Evolutionary conservation across 2,888 invertebrate species (phyloP).

Genomic region (Patella caerulea): DNA sequence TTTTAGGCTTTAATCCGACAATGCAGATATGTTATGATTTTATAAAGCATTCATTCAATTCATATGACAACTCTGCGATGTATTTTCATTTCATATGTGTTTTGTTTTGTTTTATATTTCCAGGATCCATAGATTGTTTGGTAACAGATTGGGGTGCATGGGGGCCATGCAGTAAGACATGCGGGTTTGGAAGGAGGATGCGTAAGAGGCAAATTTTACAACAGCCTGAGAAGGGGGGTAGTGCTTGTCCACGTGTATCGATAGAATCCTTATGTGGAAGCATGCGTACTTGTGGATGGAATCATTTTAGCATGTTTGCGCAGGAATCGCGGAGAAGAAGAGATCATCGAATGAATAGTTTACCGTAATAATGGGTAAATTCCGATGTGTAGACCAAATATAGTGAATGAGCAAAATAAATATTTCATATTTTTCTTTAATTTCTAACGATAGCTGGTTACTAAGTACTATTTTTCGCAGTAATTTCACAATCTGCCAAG

Average conservation of each 20-base stretch:
- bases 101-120: no score
- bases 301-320: conserved; percentile 43
- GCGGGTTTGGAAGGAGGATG: conserved; percentile 90
- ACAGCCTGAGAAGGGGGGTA: conserved; percentile 86
- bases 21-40: no score
- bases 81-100: no score
- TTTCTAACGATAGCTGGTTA: no score
- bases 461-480: no score
- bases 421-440: no score
- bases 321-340: conserved; percentile 18
- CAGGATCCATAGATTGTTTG: conserved; percentile 72
- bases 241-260: conserved; percentile 75
- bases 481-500: no score
- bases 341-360: conserved; percentile 3
- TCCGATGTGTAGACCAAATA: no score
- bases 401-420: no score
- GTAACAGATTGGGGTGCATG: conserved; percentile 64
- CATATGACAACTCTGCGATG: no score
- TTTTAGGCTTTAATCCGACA: no score
- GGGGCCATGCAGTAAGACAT: conserved; percentile 83
- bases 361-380: background rate
- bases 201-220: conserved; percentile 80
- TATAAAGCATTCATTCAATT: no score
- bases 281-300: conserved; percentile 56
- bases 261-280: conserved; percentile 59